Evolutionary conservation across 2,888 invertebrate genomes (phyloP), one percentile per base, ranked within the genome.

Genomic region (Drosophila suboccidentalis): DNA sequence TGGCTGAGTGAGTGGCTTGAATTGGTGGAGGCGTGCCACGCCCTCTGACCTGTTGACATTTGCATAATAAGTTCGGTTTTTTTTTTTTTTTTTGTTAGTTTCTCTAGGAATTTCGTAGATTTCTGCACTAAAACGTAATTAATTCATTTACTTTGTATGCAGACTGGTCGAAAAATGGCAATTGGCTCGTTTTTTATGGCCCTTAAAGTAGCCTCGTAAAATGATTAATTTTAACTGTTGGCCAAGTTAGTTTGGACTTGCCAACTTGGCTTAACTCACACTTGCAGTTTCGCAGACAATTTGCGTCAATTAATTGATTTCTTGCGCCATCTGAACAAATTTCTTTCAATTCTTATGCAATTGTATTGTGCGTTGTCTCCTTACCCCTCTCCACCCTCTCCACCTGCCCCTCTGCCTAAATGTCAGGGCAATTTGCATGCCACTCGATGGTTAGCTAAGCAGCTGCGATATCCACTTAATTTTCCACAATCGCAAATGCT

Each of bases 231-330:
- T 9, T 32, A 11, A 49, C 32, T 32, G 26, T 44, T 34, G n/a
- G 54, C 54, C 54, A 53, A 22, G 54, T 54, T 54, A 22, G n/a
- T 34, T 15, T 15, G 39, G 26, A 39, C 58, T 59, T 4, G 13
- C 15, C 13, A 9, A 49, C 55, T 41, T 36, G 58, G 41, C 34
- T 47, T 29, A 43, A 47, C 44, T 53, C 71, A 78, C 80, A 87
- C 68, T 80, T 80, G 80, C 69, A 41, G n/a, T 67, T 84, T 84
- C 84, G 87, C 84, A 84, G 87, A 82, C 87, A 84, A 84, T 87
- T 84, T 83, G 71, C 79, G 73, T 71, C 81, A 81, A 80, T 84
- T 87, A 87, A 82, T 84, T 84, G 82, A 84, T 87, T 82, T 80
- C 71, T 66, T 54, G 32, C 43, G 51, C 57, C 69, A 73, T 67